A percentile compares a stretch with the other conserved stretches of the same genome.
Conservation (phyloP, 2,888 invertebrate species). For the Mythimna loreyi region DNA sequence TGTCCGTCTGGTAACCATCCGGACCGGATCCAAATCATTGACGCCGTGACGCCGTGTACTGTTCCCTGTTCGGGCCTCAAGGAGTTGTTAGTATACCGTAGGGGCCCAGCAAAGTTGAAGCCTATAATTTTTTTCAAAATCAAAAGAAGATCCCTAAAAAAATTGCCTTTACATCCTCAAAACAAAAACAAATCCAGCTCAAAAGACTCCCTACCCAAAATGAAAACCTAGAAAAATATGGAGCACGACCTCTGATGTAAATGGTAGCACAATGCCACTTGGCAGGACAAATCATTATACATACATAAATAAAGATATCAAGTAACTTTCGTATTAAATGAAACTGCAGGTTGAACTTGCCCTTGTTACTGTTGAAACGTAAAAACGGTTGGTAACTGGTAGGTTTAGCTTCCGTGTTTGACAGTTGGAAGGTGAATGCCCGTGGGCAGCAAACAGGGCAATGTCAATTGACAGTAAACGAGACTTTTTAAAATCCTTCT, state of each 20-base stretch:
- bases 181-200: neutral
- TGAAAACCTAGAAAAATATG: conserved; percentile 33
- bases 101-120: too few relatives aligned
- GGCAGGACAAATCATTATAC: conserved; percentile 46
- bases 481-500: conserved; percentile 74
- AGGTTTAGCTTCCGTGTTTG: conserved; percentile 71
- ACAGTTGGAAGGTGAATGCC: conserved; percentile 81
- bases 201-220: conserved; percentile 10
- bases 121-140: too few relatives aligned
- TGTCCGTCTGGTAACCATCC: too few relatives aligned
- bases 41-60: too few relatives aligned
- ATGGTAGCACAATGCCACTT: conserved; percentile 65
- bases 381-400: conserved; percentile 63
- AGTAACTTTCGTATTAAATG: conserved; percentile 63
- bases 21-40: too few relatives aligned
- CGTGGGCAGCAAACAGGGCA: conserved; percentile 77
- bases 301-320: conserved; percentile 10
- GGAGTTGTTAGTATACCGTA: too few relatives aligned
- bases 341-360: conserved; percentile 66
- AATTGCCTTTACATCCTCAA: neutral
- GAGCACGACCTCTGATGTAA: conserved; percentile 53
- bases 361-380: conserved; percentile 69
- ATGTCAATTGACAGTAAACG: conserved; percentile 83
- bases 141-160: neutral
- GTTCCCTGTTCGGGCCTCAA: too few relatives aligned